Evolutionary conservation across 2,797 vertebrate species (phyloP).

Genomic region (Sebastes iracundus): DNA sequence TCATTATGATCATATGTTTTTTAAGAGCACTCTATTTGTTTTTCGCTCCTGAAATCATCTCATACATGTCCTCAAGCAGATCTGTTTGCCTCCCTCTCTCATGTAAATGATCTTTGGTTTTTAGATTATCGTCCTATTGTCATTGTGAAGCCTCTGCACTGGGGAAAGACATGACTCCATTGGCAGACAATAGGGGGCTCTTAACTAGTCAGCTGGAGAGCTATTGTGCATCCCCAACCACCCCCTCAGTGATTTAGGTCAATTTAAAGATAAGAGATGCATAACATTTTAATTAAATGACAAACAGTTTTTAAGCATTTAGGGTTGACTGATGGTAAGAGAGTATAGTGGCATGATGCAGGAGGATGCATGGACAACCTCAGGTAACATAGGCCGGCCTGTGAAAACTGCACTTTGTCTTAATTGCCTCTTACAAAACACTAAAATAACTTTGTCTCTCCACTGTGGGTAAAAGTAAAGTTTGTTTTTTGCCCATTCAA

Average conservation of each 20-base stretch:
- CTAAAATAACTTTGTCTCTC: conserved; percentile 2
- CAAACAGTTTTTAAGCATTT: conserved; percentile 19
- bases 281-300: conserved; percentile 21
- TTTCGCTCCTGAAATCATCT: conserved; percentile 2
- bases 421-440: background rate
- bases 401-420: conserved; percentile 1
- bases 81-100: conserved; percentile 33
- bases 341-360: background rate
- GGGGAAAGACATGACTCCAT: conserved; percentile 57
- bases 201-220: conserved; percentile 70
- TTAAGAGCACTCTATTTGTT: background rate
- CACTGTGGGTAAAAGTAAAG: background rate
- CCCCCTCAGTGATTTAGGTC: conserved; percentile 51
- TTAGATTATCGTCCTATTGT: conserved; percentile 69
- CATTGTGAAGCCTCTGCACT: conserved; percentile 45
- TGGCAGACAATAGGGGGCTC: conserved; percentile 66
- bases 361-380: background rate
- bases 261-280: conserved; percentile 57
- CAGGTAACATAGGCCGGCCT: background rate
- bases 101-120: conserved; percentile 68
- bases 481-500: background rate
- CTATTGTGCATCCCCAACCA: conserved; percentile 56
- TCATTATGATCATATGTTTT: background rate
- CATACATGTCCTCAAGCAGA: background rate
- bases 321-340: background rate